Evolutionary conservation across 2,797 vertebrate species (phyloP).

Genomic region (Squalus acanthias): DNA sequence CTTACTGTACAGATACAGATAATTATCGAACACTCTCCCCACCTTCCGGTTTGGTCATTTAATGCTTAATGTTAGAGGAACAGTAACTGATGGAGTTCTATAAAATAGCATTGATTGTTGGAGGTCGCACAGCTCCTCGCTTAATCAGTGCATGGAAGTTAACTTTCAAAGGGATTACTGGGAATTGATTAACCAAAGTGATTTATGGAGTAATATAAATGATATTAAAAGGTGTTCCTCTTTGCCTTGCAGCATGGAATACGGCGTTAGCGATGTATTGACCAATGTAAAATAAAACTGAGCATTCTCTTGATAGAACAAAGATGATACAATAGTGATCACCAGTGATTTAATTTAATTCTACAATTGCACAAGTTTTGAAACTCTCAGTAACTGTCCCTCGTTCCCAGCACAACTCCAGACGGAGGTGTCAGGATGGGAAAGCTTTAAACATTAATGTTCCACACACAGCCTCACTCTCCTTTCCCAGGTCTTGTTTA

Average conservation of each 20-base stretch:
- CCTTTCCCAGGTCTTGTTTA: not conserved
- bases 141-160: not conserved
- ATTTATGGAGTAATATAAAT: not conserved
- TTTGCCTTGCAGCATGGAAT: not conserved
- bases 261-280: not conserved
- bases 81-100: not conserved
- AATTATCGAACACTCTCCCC: not conserved
- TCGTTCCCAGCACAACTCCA: not conserved
- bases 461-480: not conserved
- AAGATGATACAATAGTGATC: not conserved
- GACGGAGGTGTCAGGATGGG: not conserved
- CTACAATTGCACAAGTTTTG: not conserved
- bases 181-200: not conserved
- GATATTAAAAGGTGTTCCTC: not conserved
- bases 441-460: not conserved
- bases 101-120: not conserved
- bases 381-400: not conserved
- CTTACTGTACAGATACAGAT: no score
- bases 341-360: not conserved
- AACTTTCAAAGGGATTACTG: not conserved
- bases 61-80: not conserved
- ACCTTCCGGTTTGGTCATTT: not conserved
- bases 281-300: not conserved
- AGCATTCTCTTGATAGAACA: not conserved
- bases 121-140: not conserved